These are phyloP conservation scores for Selene dorsalis DNA, from an alignment of 2,797 vertebrate genomes.

Conservation along the genomic window DNA sequence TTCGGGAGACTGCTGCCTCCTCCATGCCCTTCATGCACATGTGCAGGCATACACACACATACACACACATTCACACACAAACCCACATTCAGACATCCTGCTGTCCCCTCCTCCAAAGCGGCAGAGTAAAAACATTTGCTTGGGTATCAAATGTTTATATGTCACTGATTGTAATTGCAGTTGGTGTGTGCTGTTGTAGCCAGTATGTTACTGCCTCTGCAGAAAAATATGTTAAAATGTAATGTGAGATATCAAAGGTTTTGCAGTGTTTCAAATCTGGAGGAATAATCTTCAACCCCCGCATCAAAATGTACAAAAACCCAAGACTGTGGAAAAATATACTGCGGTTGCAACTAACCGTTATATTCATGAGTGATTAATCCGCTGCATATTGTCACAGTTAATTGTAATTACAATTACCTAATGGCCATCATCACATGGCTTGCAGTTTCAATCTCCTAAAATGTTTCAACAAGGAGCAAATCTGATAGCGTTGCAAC, in stretches of 20 bases:
- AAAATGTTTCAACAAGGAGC: background rate
- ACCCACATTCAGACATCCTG: conserved; percentile 29
- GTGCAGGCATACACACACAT: conserved; percentile 35
- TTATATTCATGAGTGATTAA: background rate
- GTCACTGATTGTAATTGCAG: conserved; percentile 30
- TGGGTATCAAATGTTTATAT: conserved; percentile 27
- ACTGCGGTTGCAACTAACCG: background rate
- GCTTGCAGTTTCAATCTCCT: background rate
- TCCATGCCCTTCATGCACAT: conserved; percentile 70
- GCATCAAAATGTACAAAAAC: conserved; percentile 1
- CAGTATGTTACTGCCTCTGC: background rate
- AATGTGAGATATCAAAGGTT: background rate
- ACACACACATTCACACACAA: conserved; percentile 24
- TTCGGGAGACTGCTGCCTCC: conserved; percentile 63
- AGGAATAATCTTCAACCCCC: background rate
- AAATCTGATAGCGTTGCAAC: background rate
- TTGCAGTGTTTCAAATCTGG: background rate
- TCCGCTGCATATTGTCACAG: background rate
- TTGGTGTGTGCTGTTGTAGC: background rate
- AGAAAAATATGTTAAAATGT: background rate
- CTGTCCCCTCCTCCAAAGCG: conserved; percentile 29
- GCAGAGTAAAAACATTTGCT: conserved; percentile 39
- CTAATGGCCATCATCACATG: background rate
- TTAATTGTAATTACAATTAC: background rate
- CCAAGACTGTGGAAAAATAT: background rate